Conservation (phyloP, 2,888 invertebrate species). For the Isoperla grammatica region DNA sequence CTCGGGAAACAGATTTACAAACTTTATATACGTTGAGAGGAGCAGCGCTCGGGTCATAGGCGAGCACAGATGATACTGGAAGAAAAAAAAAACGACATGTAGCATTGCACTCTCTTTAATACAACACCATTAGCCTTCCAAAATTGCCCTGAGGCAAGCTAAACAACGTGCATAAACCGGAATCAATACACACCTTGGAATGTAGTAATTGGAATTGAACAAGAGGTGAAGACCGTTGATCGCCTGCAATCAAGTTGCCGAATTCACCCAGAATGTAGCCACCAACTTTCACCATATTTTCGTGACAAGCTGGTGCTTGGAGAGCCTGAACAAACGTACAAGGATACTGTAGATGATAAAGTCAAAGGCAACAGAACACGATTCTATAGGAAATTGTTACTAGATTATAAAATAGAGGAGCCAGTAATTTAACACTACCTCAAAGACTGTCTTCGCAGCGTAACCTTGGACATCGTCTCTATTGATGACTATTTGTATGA, state of each 20-base stretch:
- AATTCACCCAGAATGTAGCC: constrained; percentile 99
- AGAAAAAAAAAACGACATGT: constrained; percentile 26
- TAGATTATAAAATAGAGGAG: neutral
- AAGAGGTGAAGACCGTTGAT: constrained; percentile 91
- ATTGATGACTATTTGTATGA: constrained; percentile 99
- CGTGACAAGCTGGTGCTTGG: constrained; percentile 98
- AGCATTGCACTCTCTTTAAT: no score
- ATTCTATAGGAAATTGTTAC: neutral
- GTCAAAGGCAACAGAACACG: constrained; percentile 4
- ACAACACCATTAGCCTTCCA: no score
- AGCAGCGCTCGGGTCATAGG: constrained; percentile 94
- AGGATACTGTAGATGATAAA: neutral
- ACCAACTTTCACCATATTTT: constrained; percentile 99
- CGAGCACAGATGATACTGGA: constrained; percentile 89
- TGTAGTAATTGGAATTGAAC: constrained; percentile 98
- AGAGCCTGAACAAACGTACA: constrained; percentile 65
- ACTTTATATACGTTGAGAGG: constrained; percentile 97
- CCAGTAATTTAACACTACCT: constrained; percentile 49
- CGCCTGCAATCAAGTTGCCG: constrained; percentile 98
- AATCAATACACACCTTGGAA: constrained; percentile 62
- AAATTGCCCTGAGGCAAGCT: no score
- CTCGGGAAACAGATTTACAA: constrained; percentile 98
- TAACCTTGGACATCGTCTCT: constrained; percentile 99
- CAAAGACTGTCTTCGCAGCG: constrained; percentile 99
- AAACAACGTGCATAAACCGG: no score